These are phyloP conservation scores for Spondyliosoma cantharus DNA, from an alignment of 2,797 vertebrate genomes.

Conservation along the genomic window DNA sequence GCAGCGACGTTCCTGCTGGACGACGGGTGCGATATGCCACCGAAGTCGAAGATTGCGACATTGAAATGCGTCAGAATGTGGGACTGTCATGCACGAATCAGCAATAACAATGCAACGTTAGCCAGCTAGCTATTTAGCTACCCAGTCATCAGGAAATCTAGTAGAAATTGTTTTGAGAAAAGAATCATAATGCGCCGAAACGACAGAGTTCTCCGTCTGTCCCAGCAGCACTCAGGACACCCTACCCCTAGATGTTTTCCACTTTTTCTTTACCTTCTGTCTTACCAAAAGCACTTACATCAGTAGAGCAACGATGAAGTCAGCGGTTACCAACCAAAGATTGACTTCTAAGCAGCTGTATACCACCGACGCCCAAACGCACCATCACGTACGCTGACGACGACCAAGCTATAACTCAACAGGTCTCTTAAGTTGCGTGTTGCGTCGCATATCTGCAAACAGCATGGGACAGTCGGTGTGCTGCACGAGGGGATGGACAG, in stretches of 20 bases:
- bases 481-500: constrained; percentile 54
- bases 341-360: constrained; percentile 8
- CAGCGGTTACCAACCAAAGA: neutral
- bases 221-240: too few species aligned
- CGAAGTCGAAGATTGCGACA: too few species aligned
- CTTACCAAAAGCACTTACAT: neutral
- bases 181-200: too few species aligned
- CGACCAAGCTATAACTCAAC: constrained; percentile 27
- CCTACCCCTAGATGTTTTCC: neutral
- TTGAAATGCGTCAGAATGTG: too few species aligned
- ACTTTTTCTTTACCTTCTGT: neutral
- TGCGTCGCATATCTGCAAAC: constrained; percentile 31
- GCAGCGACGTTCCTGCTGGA: too few species aligned
- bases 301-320: neutral
- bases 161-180: too few species aligned
- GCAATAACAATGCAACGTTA: too few species aligned
- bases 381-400: constrained; percentile 28
- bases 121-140: too few species aligned
- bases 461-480: constrained; percentile 18
- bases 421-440: constrained; percentile 24
- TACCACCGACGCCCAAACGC: neutral
- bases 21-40: too few species aligned
- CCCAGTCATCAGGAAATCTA: too few species aligned
- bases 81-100: too few species aligned
- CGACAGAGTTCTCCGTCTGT: too few species aligned